phyloP scores from a whole-genome alignment of 1,140 invertebrate genomes.

The Eurosta solidaginis region DNA sequence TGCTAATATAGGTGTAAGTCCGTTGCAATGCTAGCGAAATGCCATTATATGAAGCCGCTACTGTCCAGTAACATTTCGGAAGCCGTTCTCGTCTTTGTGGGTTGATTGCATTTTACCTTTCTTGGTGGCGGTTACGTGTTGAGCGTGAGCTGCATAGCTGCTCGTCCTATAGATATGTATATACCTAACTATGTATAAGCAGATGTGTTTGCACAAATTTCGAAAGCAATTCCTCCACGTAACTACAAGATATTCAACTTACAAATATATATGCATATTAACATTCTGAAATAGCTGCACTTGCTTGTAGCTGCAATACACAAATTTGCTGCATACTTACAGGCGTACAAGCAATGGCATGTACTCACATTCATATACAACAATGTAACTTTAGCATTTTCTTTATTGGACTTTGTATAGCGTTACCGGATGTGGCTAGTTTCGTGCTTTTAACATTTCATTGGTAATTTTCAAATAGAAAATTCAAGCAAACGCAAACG shows the following conservation, averaged over 20 bases:
- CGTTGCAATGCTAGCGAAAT: background rate
- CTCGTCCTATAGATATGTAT: background rate
- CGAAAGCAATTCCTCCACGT: background rate
- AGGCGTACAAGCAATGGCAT: background rate
- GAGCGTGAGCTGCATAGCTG: background rate
- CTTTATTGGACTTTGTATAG: slow-evolving; percentile 13
- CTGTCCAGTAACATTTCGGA: background rate
- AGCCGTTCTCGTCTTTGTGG: background rate
- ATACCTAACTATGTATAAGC: background rate
- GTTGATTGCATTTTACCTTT: background rate
- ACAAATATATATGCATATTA: too few species aligned
- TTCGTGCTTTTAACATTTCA: slow-evolving; percentile 19
- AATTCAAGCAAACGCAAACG: background rate
- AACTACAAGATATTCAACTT: too few species aligned
- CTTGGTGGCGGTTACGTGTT: background rate
- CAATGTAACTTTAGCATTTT: slow-evolving; percentile 3
- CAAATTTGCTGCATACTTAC: slow-evolving; percentile 20
- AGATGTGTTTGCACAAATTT: background rate
- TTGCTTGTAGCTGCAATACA: background rate
- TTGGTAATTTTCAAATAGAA: background rate
- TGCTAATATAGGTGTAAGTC: background rate
- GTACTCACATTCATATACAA: background rate
- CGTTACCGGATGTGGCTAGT: background rate
- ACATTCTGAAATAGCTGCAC: background rate
- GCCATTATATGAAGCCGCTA: background rate